These are phyloP conservation scores for Empidonax alnorum DNA, from an alignment of 2,113 vertebrate genomes.

Conservation along the genomic window DNA sequence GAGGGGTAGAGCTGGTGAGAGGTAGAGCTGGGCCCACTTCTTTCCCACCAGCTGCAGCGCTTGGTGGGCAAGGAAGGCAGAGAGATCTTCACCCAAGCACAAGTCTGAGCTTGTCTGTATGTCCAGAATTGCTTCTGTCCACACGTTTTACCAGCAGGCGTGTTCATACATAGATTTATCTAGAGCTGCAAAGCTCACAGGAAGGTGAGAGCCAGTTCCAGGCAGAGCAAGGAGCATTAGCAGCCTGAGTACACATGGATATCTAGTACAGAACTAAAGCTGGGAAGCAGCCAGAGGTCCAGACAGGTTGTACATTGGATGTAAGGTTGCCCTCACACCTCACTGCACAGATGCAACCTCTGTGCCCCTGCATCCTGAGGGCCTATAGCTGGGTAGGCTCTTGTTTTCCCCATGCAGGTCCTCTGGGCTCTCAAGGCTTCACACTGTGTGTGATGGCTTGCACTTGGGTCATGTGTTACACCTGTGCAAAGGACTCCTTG, in stretches of 20 bases:
- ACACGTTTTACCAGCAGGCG: background rate
- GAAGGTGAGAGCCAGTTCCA: background rate
- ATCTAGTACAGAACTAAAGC: background rate
- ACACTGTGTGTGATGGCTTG: background rate
- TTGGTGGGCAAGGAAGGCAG: background rate
- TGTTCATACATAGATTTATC: background rate
- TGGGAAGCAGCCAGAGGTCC: background rate
- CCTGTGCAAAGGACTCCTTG: background rate
- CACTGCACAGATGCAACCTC: background rate
- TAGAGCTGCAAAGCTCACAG: background rate
- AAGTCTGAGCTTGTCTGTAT: background rate
- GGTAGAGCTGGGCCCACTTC: background rate
- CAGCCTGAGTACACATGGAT: background rate
- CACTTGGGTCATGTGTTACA: background rate
- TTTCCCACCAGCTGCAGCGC: background rate
- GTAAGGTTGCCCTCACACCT: background rate
- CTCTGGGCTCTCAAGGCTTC: background rate
- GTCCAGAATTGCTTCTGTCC: background rate
- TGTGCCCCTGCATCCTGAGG: background rate
- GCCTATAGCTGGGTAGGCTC: background rate
- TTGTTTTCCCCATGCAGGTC: background rate
- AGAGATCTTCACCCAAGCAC: background rate
- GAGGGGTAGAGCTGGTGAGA: background rate
- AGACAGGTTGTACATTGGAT: background rate
- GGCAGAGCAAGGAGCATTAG: background rate